Percentiles rank a stretch among this genome's conserved stretches.
phyloP scores from a whole-genome alignment of 1,140 invertebrate genomes.

The Lamellibrachia luymesi region DNA sequence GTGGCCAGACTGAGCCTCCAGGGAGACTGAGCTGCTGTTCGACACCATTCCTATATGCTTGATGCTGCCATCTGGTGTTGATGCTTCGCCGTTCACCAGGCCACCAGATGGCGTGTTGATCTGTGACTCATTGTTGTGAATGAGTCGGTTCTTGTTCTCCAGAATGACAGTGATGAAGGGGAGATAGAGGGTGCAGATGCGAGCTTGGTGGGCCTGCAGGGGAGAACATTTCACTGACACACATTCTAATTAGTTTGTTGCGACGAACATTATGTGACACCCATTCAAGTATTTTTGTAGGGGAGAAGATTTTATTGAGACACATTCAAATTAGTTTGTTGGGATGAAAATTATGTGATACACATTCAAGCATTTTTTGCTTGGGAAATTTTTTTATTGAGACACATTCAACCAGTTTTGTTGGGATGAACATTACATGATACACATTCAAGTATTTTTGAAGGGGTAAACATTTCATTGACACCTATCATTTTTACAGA shows the following conservation, averaged over 20 bases:
- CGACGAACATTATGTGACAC: neutral
- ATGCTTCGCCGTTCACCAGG: conserved; percentile 25
- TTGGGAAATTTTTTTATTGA: neutral
- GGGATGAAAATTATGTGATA: too few relatives aligned
- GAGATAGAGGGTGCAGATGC: conserved; percentile 85
- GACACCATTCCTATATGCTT: neutral
- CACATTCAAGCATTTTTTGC: neutral
- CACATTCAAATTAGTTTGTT: too few relatives aligned
- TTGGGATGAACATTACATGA: too few relatives aligned
- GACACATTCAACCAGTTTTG: too few relatives aligned
- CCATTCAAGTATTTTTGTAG: neutral
- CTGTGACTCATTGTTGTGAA: conserved; percentile 12
- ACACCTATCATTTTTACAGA: too few relatives aligned
- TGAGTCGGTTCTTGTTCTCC: conserved; percentile 71
- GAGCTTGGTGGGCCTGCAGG: conserved; percentile 71
- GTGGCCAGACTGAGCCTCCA: conserved; percentile 7
- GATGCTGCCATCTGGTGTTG: neutral
- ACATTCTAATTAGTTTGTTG: too few relatives aligned
- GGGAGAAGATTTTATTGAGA: neutral
- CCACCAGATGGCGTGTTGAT: conserved; percentile 21
- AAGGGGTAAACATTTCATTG: too few relatives aligned
- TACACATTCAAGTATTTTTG: too few relatives aligned
- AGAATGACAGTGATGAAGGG: conserved; percentile 84
- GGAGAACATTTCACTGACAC: neutral
- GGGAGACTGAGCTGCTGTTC: conserved; percentile 16